Conservation (phyloP, 2,113 vertebrate genomes). For the Phaethon lepturus region DNA sequence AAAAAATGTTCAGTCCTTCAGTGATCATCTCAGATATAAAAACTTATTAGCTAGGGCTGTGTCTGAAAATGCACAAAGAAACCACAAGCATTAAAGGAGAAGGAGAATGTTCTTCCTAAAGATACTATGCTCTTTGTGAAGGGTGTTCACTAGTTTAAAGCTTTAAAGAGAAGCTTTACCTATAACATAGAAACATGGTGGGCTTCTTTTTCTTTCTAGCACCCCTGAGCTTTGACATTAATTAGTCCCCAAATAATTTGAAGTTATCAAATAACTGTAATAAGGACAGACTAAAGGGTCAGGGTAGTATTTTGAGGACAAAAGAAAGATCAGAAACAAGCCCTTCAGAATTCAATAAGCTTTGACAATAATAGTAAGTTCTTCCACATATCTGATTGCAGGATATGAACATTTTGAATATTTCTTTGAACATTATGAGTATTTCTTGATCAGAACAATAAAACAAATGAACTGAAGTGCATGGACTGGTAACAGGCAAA, state of each 20-base stretch:
- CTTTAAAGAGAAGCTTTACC: not conserved
- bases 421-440: no score
- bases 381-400: not conserved
- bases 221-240: not conserved
- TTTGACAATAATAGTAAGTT: not conserved
- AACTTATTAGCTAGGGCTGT: not conserved
- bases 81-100: not conserved
- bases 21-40: not conserved
- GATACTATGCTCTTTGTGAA: not conserved
- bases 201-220: not conserved
- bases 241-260: not conserved
- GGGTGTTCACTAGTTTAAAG: not conserved
- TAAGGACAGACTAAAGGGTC: not conserved
- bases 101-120: not conserved
- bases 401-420: not conserved
- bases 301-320: not conserved
- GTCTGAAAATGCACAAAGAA: not conserved
- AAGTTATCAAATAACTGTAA: not conserved
- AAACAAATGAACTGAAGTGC: not conserved
- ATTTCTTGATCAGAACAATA: not conserved
- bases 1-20: not conserved
- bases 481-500: not conserved
- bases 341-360: not conserved
- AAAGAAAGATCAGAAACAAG: not conserved
- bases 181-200: fast-evolving